Percentiles rank a stretch among this genome's conserved stretches.
These are phyloP conservation scores for Pholis gunnellus DNA, from an alignment of 2,113 vertebrate genomes.

Conservation along the genomic window DNA sequence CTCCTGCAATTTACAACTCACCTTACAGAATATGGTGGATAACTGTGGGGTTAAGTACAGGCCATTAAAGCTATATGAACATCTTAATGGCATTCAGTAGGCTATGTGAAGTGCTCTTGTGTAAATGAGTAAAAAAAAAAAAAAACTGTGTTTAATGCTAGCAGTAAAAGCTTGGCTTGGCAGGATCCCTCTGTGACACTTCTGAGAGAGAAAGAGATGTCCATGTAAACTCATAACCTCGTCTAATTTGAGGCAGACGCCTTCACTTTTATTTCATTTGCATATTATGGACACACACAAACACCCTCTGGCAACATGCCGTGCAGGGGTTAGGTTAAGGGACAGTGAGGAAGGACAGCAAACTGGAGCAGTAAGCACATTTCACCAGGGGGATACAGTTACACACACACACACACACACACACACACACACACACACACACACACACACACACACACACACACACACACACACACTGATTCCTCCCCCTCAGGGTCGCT, in stretches of 20 bases:
- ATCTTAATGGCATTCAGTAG: constrained; percentile 15
- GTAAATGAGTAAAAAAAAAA: constrained; percentile 43
- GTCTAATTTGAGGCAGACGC: constrained; percentile 32
- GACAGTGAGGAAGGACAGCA: constrained; percentile 72
- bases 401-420: constrained; percentile 41
- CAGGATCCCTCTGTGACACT: constrained; percentile 27
- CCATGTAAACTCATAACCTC: constrained; percentile 37
- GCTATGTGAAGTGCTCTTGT: constrained; percentile 20
- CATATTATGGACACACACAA: constrained; percentile 40
- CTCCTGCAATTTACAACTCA: constrained; percentile 3
- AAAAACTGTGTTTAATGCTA: constrained; percentile 41
- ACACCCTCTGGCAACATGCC: constrained; percentile 56
- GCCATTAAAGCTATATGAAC: constrained; percentile 27
- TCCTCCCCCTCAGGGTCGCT: constrained; percentile 12
- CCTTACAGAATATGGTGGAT: not conserved
- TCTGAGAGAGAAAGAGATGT: constrained; percentile 4
- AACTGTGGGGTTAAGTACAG: constrained; percentile 31
- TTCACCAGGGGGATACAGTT: constrained; percentile 74
- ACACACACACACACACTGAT: constrained; percentile 36
- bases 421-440: constrained; percentile 40
- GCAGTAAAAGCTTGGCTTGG: constrained; percentile 51
- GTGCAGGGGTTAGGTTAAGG: constrained; percentile 55
- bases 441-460: constrained; percentile 29
- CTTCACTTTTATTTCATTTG: constrained; percentile 50
- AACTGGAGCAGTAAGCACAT: constrained; percentile 80